These are phyloP conservation scores for Thalassarche chlororhynchos DNA, from an alignment of 2,113 vertebrate genomes.

Conservation along the genomic window DNA sequence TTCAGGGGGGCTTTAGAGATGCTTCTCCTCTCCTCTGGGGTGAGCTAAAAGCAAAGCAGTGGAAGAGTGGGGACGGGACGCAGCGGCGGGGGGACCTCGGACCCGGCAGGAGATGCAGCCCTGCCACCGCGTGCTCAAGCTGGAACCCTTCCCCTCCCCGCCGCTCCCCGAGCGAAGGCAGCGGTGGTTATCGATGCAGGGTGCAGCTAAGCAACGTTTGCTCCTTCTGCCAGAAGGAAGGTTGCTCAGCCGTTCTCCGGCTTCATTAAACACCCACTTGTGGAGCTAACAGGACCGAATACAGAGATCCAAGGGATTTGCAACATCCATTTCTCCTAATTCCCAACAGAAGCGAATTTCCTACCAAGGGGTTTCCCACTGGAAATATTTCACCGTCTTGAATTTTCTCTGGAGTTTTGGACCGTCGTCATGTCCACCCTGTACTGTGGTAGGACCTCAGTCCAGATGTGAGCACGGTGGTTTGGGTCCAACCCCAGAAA, in stretches of 20 bases:
- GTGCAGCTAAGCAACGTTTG: background rate
- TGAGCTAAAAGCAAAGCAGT: background rate
- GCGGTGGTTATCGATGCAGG: background rate
- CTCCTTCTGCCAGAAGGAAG: background rate
- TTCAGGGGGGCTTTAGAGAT: background rate
- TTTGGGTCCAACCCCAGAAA: background rate
- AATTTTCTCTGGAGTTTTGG: background rate
- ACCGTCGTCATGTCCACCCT: fast-evolving
- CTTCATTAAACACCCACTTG: background rate
- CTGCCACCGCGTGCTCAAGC: background rate
- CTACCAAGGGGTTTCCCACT: background rate
- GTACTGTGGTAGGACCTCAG: background rate
- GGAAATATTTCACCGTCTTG: background rate
- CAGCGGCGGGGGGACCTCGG: fast-evolving
- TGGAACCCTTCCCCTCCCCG: background rate
- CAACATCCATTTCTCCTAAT: background rate
- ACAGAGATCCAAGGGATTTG: background rate
- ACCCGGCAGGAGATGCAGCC: background rate
- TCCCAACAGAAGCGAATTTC: background rate
- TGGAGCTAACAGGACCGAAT: background rate
- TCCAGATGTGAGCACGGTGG: background rate
- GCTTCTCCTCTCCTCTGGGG: background rate
- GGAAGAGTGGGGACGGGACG: fast-evolving
- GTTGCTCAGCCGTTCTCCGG: background rate
- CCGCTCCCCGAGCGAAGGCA: background rate